Evolutionary conservation across 2,113 vertebrate genomes (phyloP), one percentile per base, ranked within the genome.

Genomic region (Pangasianodon gigas): DNA sequence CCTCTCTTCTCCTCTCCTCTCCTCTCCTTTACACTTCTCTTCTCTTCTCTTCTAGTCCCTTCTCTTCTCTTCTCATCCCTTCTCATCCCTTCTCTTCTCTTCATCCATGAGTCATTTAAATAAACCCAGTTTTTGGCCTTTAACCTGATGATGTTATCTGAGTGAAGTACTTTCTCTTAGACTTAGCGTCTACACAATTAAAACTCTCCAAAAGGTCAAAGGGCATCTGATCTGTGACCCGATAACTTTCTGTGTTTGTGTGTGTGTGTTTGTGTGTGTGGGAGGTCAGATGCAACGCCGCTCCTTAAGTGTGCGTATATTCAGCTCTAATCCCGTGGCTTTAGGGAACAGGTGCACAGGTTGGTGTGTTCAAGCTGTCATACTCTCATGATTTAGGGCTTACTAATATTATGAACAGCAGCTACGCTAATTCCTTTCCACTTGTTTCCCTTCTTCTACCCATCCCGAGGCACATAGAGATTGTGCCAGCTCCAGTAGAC

Each of bases 331-430:
- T 32, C n/a, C 54, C 10, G 1, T 60, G 37, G 65, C 85, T 90
- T 89, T 85, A 2, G 29, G 52, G 84, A 93, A 92, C 92, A 95
- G 93, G 93, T 94, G 93, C 91, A 91, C 44, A 71, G 32, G 62
- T 32, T 82, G 60, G 0, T 67, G 41, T 51, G 46, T 41, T 52
- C 16, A 60, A 56, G 60, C 69, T 77, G 19, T 88, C 69, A 54
- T n/a, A n/a, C n/a, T n/a, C n/a, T n/a, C n/a, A n/a, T n/a, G n/a
- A n/a, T n/a, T n/a, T n/a, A n/a, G n/a, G n/a, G n/a, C n/a, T n/a
- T n/a, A n/a, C n/a, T n/a, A n/a, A n/a, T n/a, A n/a, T n/a, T n/a
- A n/a, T n/a, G n/a, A n/a, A n/a, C n/a, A n/a, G n/a, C n/a, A n/a
- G n/a, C n/a, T n/a, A n/a, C n/a, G n/a, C n/a, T n/a, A n/a, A n/a